Conservation (phyloP, 2,888 invertebrate genomes). For the Ernsta delagoae region DNA sequence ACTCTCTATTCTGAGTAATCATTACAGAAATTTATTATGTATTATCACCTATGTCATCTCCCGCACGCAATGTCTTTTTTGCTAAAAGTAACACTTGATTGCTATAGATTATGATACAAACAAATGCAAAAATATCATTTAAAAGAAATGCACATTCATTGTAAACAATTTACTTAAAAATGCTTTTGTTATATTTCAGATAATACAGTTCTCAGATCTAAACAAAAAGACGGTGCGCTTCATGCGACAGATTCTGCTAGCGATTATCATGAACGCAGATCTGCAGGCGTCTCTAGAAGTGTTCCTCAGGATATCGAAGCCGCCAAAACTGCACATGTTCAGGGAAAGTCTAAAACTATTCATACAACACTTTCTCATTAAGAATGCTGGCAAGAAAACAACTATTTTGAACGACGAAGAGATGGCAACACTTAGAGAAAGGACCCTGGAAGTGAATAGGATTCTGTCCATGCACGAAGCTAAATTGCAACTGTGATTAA, state of each 20-base stretch:
- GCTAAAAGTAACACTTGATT: too few relatives aligned
- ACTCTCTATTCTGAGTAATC: too few relatives aligned
- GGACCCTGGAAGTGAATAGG: constrained; percentile 88
- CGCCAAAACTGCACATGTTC: constrained; percentile 91
- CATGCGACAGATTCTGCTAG: constrained; percentile 90
- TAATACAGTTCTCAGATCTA: constrained; percentile 94
- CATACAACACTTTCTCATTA: constrained; percentile 93
- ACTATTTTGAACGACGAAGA: constrained; percentile 61
- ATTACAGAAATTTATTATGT: too few relatives aligned
- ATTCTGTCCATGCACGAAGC: constrained; percentile 83
- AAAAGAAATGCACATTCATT: too few relatives aligned
- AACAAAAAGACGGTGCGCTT: constrained; percentile 92
- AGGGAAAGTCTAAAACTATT: constrained; percentile 93
- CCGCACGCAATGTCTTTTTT: too few relatives aligned
- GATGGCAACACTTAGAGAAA: constrained; percentile 69
- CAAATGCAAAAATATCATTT: too few relatives aligned
- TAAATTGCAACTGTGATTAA: constrained; percentile 66
- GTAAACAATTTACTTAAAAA: too few relatives aligned
- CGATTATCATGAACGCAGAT: constrained; percentile 89
- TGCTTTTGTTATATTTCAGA: constrained; percentile 76
- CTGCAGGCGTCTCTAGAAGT: constrained; percentile 85
- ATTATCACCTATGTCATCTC: too few relatives aligned
- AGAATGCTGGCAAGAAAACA: constrained; percentile 82
- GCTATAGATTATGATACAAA: too few relatives aligned
- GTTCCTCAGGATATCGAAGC: constrained; percentile 89